These are phyloP conservation scores for Ferrisia virgata DNA, from an alignment of 2,888 invertebrate genomes.

Conservation along the genomic window DNA sequence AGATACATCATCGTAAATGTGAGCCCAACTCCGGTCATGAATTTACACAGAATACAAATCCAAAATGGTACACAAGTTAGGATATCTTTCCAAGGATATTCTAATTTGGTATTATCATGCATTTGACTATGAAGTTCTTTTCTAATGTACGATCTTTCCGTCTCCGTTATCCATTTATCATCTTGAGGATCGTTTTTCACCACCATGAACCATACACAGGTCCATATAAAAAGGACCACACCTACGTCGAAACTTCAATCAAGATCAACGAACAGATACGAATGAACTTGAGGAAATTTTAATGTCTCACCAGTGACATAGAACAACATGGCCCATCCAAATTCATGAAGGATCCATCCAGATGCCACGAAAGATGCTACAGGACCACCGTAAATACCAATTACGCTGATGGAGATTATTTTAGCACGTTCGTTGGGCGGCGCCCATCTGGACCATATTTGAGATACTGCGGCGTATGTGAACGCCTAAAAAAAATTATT, in stretches of 20 bases:
- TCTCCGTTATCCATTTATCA: background rate
- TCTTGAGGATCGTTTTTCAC: background rate
- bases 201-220: background rate
- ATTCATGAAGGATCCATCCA: background rate
- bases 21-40: background rate
- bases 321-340: background rate
- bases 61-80: conserved; percentile 16
- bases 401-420: background rate
- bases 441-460: background rate
- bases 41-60: background rate
- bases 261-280: background rate
- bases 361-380: background rate
- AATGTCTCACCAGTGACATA: background rate
- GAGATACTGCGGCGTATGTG: background rate
- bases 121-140: background rate
- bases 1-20: background rate
- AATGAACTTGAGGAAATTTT: background rate
- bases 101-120: background rate
- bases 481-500: background rate
- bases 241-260: background rate
- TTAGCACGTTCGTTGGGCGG: background rate
- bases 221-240: background rate
- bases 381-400: background rate
- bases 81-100: conserved; percentile 5
- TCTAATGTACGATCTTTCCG: background rate